Evolutionary conservation across 1,140 invertebrate species (phyloP).

Genomic region (Temnothorax longispinosus): DNA sequence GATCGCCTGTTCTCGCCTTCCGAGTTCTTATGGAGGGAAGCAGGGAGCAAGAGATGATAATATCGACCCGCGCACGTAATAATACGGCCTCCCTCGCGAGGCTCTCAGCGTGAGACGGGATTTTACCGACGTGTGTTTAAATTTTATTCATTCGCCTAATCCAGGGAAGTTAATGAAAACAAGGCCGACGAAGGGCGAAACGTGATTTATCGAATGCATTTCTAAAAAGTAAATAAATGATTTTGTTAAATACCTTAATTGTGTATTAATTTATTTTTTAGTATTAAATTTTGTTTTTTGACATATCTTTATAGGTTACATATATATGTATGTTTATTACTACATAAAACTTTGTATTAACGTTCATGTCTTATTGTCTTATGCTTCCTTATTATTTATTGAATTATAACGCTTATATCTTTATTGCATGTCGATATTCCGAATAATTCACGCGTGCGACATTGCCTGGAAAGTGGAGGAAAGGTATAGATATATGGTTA

Average conservation of each 20-base stretch:
- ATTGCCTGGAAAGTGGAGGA: conserved; percentile 21
- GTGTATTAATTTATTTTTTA: background rate
- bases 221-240: conserved; percentile 10
- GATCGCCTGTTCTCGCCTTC: conserved; percentile 64
- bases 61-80: conserved; percentile 49
- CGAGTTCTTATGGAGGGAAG: conserved; percentile 28
- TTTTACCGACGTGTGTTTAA: conserved; percentile 53
- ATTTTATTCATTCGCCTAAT: conserved; percentile 53
- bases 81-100: conserved; percentile 53
- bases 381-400: background rate
- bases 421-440: background rate
- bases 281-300: background rate
- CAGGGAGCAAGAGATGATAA: conserved; percentile 39
- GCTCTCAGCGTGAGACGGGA: conserved; percentile 35
- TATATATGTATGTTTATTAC: background rate
- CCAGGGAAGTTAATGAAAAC: conserved; percentile 28
- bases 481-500: conserved; percentile 33
- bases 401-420: background rate
- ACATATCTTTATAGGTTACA: background rate
- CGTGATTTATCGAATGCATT: conserved; percentile 3
- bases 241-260: background rate
- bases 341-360: background rate
- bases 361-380: background rate
- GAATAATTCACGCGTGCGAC: conserved; percentile 33
- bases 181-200: background rate